Conservation (phyloP, 1,140 invertebrate genomes). For the Lordiphosa clarofinis region DNA sequence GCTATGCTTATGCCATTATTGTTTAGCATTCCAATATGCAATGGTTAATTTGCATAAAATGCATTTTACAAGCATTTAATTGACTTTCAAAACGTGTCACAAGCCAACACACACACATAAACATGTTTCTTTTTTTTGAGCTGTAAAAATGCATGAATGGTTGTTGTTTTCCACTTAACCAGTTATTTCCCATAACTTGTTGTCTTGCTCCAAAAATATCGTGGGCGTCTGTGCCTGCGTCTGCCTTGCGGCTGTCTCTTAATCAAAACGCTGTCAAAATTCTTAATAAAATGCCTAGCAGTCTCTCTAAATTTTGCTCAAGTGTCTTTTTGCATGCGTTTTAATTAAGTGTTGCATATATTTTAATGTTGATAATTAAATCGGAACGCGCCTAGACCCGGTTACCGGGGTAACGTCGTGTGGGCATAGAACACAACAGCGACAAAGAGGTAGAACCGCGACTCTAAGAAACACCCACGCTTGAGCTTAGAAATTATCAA, state of each 20-base stretch:
- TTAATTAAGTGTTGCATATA: slow-evolving; percentile 72
- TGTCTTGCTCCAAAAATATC: slow-evolving; percentile 29
- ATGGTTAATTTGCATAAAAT: slow-evolving; percentile 57
- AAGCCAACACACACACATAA: slow-evolving; percentile 15
- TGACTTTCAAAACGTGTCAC: slow-evolving; percentile 70
- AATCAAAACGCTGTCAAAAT: slow-evolving; percentile 73
- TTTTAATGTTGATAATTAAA: slow-evolving; percentile 48
- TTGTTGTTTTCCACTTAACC: slow-evolving; percentile 26
- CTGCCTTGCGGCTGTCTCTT: slow-evolving; percentile 38
- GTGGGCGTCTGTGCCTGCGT: slow-evolving; percentile 3
- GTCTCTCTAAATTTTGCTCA: slow-evolving; percentile 33
- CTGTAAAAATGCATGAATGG: slow-evolving; percentile 54
- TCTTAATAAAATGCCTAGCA: slow-evolving; percentile 61
- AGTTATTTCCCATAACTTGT: slow-evolving; percentile 26
- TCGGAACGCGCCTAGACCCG: slow-evolving; percentile 23
- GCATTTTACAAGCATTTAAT: slow-evolving; percentile 68
- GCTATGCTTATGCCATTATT: slow-evolving; percentile 14
- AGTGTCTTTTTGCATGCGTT: slow-evolving; percentile 62
- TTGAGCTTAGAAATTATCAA: slow-evolving; percentile 17
- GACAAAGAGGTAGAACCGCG: no score
- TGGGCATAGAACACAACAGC: no score
- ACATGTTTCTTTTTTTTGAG: slow-evolving; percentile 40
- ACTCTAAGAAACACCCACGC: slow-evolving; percentile 1
- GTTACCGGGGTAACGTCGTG: no score
- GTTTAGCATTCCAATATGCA: slow-evolving; percentile 21